Evolutionary conservation across 2,797 vertebrate genomes (phyloP), one percentile per base, ranked within the genome.

Genomic region (Heliangelus exortis): DNA sequence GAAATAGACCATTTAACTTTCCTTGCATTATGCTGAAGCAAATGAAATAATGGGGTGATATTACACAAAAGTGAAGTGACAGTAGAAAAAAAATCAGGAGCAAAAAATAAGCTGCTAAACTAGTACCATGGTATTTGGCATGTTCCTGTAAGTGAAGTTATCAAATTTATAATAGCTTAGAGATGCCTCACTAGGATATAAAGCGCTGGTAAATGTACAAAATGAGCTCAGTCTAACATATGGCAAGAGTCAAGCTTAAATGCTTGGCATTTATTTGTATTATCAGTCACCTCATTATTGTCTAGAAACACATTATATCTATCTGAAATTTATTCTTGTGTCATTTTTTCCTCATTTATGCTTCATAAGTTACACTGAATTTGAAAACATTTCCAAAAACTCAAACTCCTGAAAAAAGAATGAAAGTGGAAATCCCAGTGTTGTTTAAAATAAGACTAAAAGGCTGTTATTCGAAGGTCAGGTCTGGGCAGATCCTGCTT

Each of bases 141-240:
- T 21, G 3, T 75, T 91, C 76, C 77, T 69, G 7, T n/a, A 81
- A 89, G 10, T 68, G 21, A 84, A 84, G 15, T 92, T 78, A 86
- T 19, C 28, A 77, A 71, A 73, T 76, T 39, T 51, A 15, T 50
- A 69, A 66, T 31, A 78, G 10, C n/a, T 76, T 78, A 78, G 25
- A 84, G 15, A 71, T 89, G 41, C n/a, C 74, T 73, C 87, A 94
- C 91, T 92, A 89, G 25, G 14, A 69, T 36, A 85, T 80, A 67
- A 71, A 89, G 12, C 23, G 74, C 31, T 62, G 39, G 39, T 73
- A 43, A 75, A 87, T n/a, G n/a, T 61, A 66, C 14, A 45, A 78
- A 92, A 89, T 72, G 34, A 87, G 69, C 58, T 95, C 69, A 78
- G 79, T 72, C 65, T 91, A 87, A 45, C 84, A 92, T 89, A 90